Conservation (phyloP, 2,797 vertebrate genomes). For the Siniperca obscura region DNA sequence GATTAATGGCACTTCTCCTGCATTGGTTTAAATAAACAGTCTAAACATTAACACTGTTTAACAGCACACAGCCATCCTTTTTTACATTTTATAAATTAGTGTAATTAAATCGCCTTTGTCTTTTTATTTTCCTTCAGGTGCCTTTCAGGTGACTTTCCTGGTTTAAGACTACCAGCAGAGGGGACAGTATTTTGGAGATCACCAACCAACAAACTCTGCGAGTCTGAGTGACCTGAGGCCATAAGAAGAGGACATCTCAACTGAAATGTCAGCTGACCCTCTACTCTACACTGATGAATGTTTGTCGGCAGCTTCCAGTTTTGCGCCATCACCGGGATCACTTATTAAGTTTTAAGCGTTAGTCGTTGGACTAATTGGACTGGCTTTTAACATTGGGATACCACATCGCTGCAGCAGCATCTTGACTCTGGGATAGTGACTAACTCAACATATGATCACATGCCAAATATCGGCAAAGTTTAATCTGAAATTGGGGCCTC, state of each 20-base stretch:
- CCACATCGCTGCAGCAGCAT: conserved; percentile 16
- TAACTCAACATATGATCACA: conserved; percentile 16
- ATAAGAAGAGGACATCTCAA: conserved; percentile 21
- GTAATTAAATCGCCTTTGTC: conserved; percentile 32
- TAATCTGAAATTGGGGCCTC: conserved; percentile 33
- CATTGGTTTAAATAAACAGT: conserved; percentile 35
- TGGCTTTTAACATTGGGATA: conserved; percentile 21
- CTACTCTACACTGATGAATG: conserved; percentile 44
- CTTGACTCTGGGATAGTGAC: conserved; percentile 15
- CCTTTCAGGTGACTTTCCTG: conserved; percentile 25
- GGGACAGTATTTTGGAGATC: neutral
- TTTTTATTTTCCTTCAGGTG: conserved; percentile 56
- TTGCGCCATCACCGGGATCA: neutral
- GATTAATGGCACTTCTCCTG: conserved; percentile 43
- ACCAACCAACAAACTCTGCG: neutral
- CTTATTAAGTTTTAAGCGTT: neutral
- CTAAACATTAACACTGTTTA: conserved; percentile 29
- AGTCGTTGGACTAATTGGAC: conserved; percentile 28
- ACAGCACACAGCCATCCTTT: conserved; percentile 16
- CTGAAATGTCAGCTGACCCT: conserved; percentile 22
- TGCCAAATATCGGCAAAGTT: conserved; percentile 18
- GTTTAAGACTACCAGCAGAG: neutral
- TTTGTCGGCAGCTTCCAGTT: conserved; percentile 18
- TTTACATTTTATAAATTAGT: conserved; percentile 21
- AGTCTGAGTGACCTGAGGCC: conserved; percentile 14